phyloP scores from a whole-genome alignment of 2,113 vertebrate genomes.

The Mobula birostris region DNA sequence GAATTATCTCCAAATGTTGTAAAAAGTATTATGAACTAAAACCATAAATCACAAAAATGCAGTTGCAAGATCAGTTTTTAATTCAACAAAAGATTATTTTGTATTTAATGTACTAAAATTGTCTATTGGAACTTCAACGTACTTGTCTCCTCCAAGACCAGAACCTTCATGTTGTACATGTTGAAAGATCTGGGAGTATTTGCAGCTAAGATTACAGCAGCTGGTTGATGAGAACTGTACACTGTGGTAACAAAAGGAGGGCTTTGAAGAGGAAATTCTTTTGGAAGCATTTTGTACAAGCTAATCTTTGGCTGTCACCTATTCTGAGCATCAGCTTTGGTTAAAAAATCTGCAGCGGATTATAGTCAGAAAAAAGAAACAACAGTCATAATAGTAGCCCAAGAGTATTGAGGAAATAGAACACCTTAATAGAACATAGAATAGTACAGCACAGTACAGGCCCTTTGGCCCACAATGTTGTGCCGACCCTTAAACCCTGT shows the following conservation, averaged over 20 bases:
- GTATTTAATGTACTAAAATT: neutral
- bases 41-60: neutral
- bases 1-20: neutral
- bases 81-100: neutral
- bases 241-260: neutral
- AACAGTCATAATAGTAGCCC: neutral
- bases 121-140: neutral
- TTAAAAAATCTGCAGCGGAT: neutral
- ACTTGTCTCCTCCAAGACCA: neutral
- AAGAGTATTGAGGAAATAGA: too few relatives aligned
- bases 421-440: too few relatives aligned
- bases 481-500: too few relatives aligned
- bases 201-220: neutral
- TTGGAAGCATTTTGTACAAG: neutral
- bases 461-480: too few relatives aligned
- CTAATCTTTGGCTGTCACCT: neutral
- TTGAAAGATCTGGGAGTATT: neutral
- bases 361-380: neutral
- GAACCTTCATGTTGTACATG: neutral
- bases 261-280: neutral
- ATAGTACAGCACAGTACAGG: too few relatives aligned
- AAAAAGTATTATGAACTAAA: neutral
- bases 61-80: neutral
- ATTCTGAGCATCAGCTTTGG: neutral
- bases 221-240: neutral